phyloP scores from a whole-genome alignment of 2,888 invertebrate species.

The Linnaemya vulpina region DNA sequence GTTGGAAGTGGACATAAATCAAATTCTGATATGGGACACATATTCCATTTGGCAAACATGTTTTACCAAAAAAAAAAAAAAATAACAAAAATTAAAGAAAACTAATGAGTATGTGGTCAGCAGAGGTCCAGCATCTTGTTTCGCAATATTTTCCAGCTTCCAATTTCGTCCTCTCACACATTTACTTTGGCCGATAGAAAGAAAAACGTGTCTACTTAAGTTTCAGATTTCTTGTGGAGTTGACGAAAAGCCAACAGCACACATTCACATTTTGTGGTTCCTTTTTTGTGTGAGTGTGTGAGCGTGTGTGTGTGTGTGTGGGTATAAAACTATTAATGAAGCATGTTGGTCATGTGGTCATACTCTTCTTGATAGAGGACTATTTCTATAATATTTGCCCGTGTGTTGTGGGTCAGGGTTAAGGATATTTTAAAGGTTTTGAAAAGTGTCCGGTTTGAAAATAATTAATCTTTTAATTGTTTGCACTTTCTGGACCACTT shows the following conservation, averaged over 20 bases:
- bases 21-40: conserved; percentile 73
- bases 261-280: conserved; percentile 17
- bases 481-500: conserved; percentile 18
- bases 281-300: conserved; percentile 3
- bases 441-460: conserved; percentile 78
- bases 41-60: conserved; percentile 73
- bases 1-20: conserved; percentile 65
- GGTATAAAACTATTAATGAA: conserved; percentile 28
- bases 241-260: conserved; percentile 6
- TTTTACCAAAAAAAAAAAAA: conserved; percentile 22
- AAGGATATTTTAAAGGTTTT: conserved; percentile 17
- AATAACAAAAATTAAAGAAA: too few relatives aligned
- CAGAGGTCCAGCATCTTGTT: conserved; percentile 57
- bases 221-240: conserved; percentile 21
- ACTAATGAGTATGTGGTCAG: conserved; percentile 72
- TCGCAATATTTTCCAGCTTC: not conserved
- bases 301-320: conserved; percentile 15
- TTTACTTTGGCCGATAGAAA: conserved; percentile 33
- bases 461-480: conserved; percentile 79
- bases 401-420: not conserved
- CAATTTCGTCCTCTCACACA: conserved; percentile 14
- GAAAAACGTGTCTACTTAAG: conserved; percentile 16
- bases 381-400: conserved; percentile 2
- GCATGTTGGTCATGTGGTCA: conserved; percentile 45
- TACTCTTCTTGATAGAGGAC: conserved; percentile 33